A percentile compares a stretch with the other conserved stretches of the same genome.
Conservation (phyloP, 1,140 invertebrate species). For the Venturia canescens region DNA sequence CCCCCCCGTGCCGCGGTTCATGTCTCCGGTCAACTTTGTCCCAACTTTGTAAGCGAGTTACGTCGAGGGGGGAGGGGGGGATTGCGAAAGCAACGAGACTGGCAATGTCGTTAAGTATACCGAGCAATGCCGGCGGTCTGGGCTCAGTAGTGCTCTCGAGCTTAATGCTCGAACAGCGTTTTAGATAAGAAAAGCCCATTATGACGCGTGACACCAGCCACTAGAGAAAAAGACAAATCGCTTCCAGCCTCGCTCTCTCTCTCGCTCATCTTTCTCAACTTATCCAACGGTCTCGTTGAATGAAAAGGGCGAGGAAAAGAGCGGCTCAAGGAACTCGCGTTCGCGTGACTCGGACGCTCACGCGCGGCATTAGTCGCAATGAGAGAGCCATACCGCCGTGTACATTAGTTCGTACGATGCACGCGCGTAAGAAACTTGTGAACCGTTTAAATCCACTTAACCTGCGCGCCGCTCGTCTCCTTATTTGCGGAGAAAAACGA, state of each 20-base stretch:
- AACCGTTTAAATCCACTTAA: conserved; percentile 1
- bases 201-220: conserved; percentile 43
- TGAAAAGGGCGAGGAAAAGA: not conserved
- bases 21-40: no score
- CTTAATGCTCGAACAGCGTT: not conserved
- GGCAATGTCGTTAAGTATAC: not conserved
- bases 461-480: not conserved
- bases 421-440: conserved; percentile 1
- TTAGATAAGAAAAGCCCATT: conserved; percentile 45
- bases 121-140: conserved; percentile 1
- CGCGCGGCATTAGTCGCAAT: not conserved
- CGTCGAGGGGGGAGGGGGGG: not conserved
- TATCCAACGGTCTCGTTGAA: not conserved
- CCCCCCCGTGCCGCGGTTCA: no score
- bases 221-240: conserved; percentile 9
- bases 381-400: not conserved
- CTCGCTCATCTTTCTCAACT: no score
- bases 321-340: not conserved
- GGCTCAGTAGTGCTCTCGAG: not conserved
- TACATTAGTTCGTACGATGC: not conserved
- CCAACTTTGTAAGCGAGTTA: not conserved
- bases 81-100: not conserved
- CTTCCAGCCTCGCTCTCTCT: conserved; percentile 21
- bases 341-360: not conserved
- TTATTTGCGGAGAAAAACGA: not conserved